These are phyloP conservation scores for Odontamblyopus rebecca DNA, from an alignment of 2,797 vertebrate genomes.

Conservation along the genomic window DNA sequence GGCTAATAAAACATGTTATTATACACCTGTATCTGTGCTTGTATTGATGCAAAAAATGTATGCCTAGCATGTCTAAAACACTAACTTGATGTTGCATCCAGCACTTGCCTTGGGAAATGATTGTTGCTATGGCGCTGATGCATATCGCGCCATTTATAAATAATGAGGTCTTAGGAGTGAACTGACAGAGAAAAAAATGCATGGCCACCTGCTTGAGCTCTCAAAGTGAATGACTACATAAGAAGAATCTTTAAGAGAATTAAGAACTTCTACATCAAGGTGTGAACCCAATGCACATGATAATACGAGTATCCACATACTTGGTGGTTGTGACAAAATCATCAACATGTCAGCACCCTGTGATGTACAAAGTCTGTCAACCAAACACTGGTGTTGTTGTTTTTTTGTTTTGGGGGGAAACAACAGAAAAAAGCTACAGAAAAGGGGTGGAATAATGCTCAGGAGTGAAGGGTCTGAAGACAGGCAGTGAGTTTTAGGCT, in stretches of 20 bases:
- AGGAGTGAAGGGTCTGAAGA: constrained; percentile 62
- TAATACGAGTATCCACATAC: constrained; percentile 31
- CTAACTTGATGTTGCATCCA: constrained; percentile 46
- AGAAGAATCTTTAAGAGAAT: background rate
- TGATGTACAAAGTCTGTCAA: constrained; percentile 63
- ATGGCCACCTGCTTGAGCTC: constrained; percentile 43
- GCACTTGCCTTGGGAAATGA: constrained; percentile 45
- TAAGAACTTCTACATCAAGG: constrained; percentile 37
- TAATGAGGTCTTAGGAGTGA: constrained; percentile 56
- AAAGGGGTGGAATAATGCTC: constrained; percentile 52
- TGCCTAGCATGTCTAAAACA: constrained; percentile 35
- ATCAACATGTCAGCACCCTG: constrained; percentile 61
- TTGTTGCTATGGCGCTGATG: constrained; percentile 66
- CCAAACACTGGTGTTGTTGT: constrained; percentile 28
- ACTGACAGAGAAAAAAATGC: constrained; percentile 30
- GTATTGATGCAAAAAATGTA: constrained; percentile 23
- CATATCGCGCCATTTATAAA: constrained; percentile 49
- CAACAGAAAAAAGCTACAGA: constrained; percentile 47
- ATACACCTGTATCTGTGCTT: constrained; percentile 34
- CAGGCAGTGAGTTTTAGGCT: constrained; percentile 58
- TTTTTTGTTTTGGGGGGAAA: constrained; percentile 51
- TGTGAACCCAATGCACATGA: constrained; percentile 40
- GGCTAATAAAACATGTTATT: constrained; percentile 60
- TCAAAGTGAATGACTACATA: constrained; percentile 9
- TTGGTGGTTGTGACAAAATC: constrained; percentile 47